Evolutionary conservation across 2,888 invertebrate genomes (phyloP), one percentile per base, ranked within the genome.

Genomic region (Tetragnatha montana): DNA sequence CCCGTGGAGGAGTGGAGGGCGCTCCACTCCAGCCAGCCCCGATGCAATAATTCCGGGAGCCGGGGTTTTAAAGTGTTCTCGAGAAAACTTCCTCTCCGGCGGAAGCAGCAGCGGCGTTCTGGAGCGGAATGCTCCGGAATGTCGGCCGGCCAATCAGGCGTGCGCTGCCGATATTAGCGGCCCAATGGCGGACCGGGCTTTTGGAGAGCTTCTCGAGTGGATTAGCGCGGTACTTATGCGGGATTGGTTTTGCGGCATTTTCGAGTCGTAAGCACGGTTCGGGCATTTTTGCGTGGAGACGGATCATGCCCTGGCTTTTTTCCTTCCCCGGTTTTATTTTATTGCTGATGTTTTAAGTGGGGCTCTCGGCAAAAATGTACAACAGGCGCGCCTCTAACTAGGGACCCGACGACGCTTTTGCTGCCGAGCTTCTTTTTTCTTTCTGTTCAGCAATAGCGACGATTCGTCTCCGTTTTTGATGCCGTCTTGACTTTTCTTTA

Each of bases 231-330:
- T 89, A 89, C 89, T 89, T 85, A 89, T 86, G 85, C 81, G 70
- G 89, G 89, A 89, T 89, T 86, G 89, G 89, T 85, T 89, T 89
- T 89, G 89, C 81, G 89, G 89, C 89, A 85, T 89, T 89, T 84
- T 89, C 89, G 89, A 89, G 89, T 81, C 81, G 84, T 89, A 89
- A 85, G 89, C 89, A 89, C 89, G 81, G 81, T 60, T 81, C 70
- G 51, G 21, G 14, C 73, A 47, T 79, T 80, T 75, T 50, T 85
- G 74, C 35, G 50, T 88, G 82, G 73, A 79, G 69, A 14, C 22
- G 21, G 70, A 47, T 76, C 68, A 21, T 6, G 47, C 8, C 35
- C 51, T 0, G 60, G 68, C 12, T 76, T 76, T 87, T 87, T 74
- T 22, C 49, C 50, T 69, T 70, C 12, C 60, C 71, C 17, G n/a